Percentiles rank a stretch among this genome's conserved stretches.
Conservation (phyloP, 2,113 vertebrate genomes). For the Sterrhoptilus dennistouni region DNA sequence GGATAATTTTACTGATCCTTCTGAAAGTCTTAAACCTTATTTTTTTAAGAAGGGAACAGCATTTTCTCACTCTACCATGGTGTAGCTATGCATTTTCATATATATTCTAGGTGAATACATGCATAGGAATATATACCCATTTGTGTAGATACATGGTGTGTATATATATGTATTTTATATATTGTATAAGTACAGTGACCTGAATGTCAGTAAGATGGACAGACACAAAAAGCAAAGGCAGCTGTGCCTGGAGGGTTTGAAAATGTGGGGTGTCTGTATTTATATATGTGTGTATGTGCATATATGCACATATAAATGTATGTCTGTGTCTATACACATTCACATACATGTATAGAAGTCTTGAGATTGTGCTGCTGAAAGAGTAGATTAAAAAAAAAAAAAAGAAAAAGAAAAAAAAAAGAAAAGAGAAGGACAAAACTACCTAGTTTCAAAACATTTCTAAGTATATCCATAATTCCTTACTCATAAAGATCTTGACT, state of each 20-base stretch:
- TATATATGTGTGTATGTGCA: accelerated
- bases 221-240: not conserved
- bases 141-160: accelerated
- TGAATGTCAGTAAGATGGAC: not conserved
- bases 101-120: not conserved
- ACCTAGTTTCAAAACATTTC: not conserved
- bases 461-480: not conserved
- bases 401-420: not conserved
- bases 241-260: not conserved
- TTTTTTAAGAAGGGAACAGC: not conserved
- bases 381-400: not conserved
- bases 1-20: not conserved
- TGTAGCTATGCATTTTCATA: not conserved
- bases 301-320: not conserved
- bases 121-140: accelerated
- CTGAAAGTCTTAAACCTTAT: not conserved
- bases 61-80: not conserved
- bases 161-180: too few species aligned
- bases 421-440: not conserved
- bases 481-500: not conserved
- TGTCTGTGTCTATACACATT: accelerated
- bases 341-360: accelerated
- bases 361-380: not conserved
- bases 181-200: not conserved
- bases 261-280: accelerated